phyloP scores from a whole-genome alignment of 2,888 invertebrate species.

The Athripsodes cinereus region DNA sequence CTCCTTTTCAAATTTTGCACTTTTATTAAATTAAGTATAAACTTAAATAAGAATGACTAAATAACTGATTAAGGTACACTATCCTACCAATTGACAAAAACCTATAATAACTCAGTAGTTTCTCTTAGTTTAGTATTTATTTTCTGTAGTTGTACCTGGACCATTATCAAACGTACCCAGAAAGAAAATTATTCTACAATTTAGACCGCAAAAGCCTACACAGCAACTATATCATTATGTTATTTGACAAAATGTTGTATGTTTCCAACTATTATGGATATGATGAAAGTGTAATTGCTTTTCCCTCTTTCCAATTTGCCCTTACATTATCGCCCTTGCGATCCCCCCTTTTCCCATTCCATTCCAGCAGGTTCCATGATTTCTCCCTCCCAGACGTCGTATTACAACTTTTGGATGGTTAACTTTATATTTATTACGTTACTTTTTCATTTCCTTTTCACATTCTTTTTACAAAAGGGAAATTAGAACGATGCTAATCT shows the following conservation, averaged over 20 bases:
- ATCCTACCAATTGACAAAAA: too few species aligned
- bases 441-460: slow-evolving; percentile 25
- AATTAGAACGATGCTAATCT: slow-evolving; percentile 27
- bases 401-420: slow-evolving; percentile 25
- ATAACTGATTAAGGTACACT: too few species aligned
- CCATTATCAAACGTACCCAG: too few species aligned
- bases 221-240: too few species aligned
- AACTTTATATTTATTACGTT: slow-evolving; percentile 27
- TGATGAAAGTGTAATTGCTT: slow-evolving; percentile 1
- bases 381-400: not conserved
- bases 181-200: too few species aligned
- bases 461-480: slow-evolving; percentile 25
- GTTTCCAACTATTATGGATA: not conserved
- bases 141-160: too few species aligned
- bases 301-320: not conserved
- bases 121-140: too few species aligned
- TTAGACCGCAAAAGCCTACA: too few species aligned
- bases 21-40: too few species aligned
- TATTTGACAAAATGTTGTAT: not conserved
- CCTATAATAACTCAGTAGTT: too few species aligned
- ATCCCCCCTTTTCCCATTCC: not conserved
- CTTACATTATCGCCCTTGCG: not conserved
- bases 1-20: too few species aligned
- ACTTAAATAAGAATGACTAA: too few species aligned
- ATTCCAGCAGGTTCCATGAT: not conserved